Conservation (phyloP, 2,888 invertebrate species). For the Crepidodera aurea region DNA sequence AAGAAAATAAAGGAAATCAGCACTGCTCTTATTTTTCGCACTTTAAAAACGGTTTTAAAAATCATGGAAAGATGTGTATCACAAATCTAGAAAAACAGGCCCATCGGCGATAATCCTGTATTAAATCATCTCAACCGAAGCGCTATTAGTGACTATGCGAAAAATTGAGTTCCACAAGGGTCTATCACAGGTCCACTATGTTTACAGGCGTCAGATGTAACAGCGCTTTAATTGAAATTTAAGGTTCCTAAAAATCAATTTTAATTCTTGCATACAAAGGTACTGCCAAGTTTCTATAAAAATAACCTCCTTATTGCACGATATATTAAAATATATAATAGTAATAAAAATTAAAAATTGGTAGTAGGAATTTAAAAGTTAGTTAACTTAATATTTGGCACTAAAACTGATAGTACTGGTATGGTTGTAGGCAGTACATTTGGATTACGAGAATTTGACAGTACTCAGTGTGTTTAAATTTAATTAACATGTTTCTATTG, state of each 20-base stretch:
- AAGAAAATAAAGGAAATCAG: too few species aligned
- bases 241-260: slow-evolving; percentile 7
- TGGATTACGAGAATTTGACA: too few species aligned
- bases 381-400: background rate
- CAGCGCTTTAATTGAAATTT: slow-evolving; percentile 6
- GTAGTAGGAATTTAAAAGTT: background rate
- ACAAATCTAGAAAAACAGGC: too few species aligned
- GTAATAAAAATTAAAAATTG: background rate
- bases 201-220: slow-evolving; percentile 15
- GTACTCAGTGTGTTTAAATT: too few species aligned
- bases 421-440: background rate
- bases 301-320: background rate
- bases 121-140: slow-evolving; percentile 7
- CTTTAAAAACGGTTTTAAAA: too few species aligned
- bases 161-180: slow-evolving; percentile 34
- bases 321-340: background rate
- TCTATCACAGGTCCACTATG: slow-evolving; percentile 44
- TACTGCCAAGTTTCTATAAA: background rate
- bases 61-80: too few species aligned
- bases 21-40: too few species aligned
- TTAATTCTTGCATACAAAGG: background rate
- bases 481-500: too few species aligned
- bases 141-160: slow-evolving; percentile 17
- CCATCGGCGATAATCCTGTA: slow-evolving; percentile 3
- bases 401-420: background rate